phyloP scores from a whole-genome alignment of 2,797 vertebrate species.

The Pangasius krempfi region DNA sequence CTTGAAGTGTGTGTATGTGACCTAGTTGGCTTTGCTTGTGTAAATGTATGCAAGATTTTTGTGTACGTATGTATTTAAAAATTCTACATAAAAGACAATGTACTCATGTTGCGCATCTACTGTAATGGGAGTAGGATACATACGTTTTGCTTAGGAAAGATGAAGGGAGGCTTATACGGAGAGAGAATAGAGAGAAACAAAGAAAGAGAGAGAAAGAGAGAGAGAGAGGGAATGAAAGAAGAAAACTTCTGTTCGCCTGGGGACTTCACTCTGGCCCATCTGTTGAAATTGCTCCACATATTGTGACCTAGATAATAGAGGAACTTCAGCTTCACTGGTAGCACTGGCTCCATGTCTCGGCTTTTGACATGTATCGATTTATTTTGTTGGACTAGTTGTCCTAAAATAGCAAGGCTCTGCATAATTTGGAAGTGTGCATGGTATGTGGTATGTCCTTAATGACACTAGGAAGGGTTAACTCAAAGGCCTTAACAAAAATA shows the following conservation, averaged over 20 bases:
- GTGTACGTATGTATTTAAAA: constrained; percentile 26
- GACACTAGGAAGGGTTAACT: constrained; percentile 57
- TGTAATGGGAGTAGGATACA: constrained; percentile 47
- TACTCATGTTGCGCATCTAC: constrained; percentile 14
- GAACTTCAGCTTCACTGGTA: constrained; percentile 73
- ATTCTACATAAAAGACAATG: neutral
- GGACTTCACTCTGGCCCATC: constrained; percentile 79
- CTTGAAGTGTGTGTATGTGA: constrained; percentile 49
- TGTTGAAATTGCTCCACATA: constrained; percentile 83
- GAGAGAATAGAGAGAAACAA: constrained; percentile 40
- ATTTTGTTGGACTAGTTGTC: constrained; percentile 77
- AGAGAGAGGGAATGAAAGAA: constrained; percentile 60
- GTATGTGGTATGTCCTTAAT: constrained; percentile 62
- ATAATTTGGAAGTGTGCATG: constrained; percentile 68
- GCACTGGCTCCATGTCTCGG: constrained; percentile 63
- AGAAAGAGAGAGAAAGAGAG: constrained; percentile 14
- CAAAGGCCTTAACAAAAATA: constrained; percentile 51
- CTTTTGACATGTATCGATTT: constrained; percentile 78
- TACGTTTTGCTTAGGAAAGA: constrained; percentile 62
- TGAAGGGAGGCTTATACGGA: neutral
- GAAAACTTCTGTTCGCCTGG: constrained; percentile 83
- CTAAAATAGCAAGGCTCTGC: constrained; percentile 73
- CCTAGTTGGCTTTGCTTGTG: constrained; percentile 55
- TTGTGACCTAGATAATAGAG: constrained; percentile 80
- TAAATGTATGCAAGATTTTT: constrained; percentile 38